Evolutionary conservation across 1,140 invertebrate genomes (phyloP).

Genomic region (Metopolophium dirhodum): DNA sequence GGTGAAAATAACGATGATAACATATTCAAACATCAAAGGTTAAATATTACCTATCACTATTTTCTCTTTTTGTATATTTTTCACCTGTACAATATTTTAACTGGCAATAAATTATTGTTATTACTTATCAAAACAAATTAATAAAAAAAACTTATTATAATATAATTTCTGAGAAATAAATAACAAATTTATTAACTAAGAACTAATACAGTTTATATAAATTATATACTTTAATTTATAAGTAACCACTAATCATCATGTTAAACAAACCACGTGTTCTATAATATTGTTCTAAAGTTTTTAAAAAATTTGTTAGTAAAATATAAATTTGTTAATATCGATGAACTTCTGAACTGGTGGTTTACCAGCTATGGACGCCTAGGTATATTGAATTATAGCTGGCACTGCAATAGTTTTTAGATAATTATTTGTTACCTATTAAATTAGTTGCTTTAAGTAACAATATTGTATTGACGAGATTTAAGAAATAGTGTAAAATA

Average conservation of each 20-base stretch:
- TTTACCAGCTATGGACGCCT: background rate
- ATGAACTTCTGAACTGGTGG: background rate
- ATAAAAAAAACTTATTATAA: background rate
- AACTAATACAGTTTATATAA: background rate
- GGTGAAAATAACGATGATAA: background rate
- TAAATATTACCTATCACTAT: background rate
- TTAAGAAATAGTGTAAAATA: background rate
- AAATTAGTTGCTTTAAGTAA: background rate
- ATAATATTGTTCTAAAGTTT: background rate
- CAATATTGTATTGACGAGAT: background rate
- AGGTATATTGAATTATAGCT: too few relatives aligned
- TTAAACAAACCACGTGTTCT: background rate
- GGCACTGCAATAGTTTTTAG: background rate
- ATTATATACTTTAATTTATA: background rate
- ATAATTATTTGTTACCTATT: background rate
- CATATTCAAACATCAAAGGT: background rate
- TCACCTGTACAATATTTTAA: too few relatives aligned
- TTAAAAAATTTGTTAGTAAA: background rate
- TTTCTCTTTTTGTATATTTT: too few relatives aligned
- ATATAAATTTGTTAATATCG: background rate
- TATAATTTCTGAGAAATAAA: background rate
- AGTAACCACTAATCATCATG: background rate
- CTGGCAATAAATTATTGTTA: too few relatives aligned
- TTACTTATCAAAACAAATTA: background rate
- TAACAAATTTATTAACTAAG: background rate